Conservation (phyloP, 2,888 invertebrate species). For the Lathronympha strigana region DNA sequence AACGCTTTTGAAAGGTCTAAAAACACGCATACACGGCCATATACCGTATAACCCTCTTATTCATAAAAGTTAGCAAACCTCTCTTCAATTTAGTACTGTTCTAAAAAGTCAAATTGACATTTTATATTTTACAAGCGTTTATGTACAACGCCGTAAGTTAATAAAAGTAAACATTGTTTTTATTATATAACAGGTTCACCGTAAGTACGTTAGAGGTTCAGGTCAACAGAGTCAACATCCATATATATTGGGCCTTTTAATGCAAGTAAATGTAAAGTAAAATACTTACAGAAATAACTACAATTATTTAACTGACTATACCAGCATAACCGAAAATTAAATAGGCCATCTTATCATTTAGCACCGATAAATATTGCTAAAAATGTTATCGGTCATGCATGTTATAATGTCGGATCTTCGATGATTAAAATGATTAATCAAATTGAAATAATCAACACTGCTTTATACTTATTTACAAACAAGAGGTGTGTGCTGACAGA, state of each 20-base stretch:
- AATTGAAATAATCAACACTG: neutral
- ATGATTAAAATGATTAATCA: neutral
- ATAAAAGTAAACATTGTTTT: too few species aligned
- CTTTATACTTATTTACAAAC: too few species aligned
- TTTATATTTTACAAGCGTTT: too few species aligned
- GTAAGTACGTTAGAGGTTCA: neutral
- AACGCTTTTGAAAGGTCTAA: too few species aligned
- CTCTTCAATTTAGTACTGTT: too few species aligned
- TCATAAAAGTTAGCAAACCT: too few species aligned
- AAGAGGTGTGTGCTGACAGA: too few species aligned
- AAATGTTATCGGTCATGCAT: conserved; percentile 14
- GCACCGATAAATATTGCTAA: neutral
- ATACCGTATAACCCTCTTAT: too few species aligned
- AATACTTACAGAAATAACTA: neutral
- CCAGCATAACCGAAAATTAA: neutral
- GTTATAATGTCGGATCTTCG: neutral
- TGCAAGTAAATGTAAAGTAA: neutral
- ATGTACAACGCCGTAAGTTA: too few species aligned
- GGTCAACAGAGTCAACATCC: neutral
- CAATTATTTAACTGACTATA: neutral
- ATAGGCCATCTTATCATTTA: conserved; percentile 29
- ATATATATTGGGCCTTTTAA: neutral
- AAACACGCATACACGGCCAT: too few species aligned
- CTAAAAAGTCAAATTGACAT: too few species aligned
- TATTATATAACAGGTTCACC: neutral